Conservation (phyloP, 2,888 invertebrate genomes). For the Cloeon dipterum region DNA sequence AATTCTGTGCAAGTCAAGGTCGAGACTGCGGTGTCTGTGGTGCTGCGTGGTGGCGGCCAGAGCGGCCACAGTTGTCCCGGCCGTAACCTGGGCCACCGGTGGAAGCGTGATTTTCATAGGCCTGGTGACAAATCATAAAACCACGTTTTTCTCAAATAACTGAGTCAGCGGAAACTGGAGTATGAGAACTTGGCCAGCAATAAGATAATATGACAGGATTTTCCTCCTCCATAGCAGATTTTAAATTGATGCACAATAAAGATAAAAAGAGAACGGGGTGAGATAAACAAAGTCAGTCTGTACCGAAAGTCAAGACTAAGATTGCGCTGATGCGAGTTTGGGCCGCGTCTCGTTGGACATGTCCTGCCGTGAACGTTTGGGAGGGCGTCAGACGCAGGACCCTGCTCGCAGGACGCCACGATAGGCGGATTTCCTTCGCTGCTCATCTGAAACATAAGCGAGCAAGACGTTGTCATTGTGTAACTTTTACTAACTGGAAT, state of each 20-base stretch:
- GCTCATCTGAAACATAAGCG: too few relatives aligned
- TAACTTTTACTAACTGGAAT: too few relatives aligned
- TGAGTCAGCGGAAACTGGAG: too few relatives aligned
- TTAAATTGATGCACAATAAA: neutral
- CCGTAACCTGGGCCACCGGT: slow-evolving; percentile 28
- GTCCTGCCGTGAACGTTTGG: slow-evolving; percentile 33
- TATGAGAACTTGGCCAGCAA: too few relatives aligned
- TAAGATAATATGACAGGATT: slow-evolving; percentile 1
- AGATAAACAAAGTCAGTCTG: slow-evolving; percentile 8
- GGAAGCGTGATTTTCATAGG: slow-evolving; percentile 40
- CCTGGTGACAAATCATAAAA: too few relatives aligned
- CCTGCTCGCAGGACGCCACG: too few relatives aligned
- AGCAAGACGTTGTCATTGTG: too few relatives aligned
- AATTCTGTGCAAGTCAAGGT: slow-evolving; percentile 71
- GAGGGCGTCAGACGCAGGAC: slow-evolving; percentile 10
- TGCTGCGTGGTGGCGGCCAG: slow-evolving; percentile 32
- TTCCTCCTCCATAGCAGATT: neutral
- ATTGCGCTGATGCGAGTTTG: slow-evolving; percentile 57
- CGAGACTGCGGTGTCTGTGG: slow-evolving; percentile 72
- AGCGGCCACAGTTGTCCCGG: slow-evolving; percentile 2
- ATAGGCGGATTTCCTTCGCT: too few relatives aligned
- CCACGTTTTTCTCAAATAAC: too few relatives aligned
- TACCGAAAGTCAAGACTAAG: slow-evolving; percentile 79
- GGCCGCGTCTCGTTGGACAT: slow-evolving; percentile 18
- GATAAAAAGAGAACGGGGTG: neutral